These are phyloP conservation scores for Poecilia gillii DNA, from an alignment of 2,797 vertebrate species.

Conservation along the genomic window DNA sequence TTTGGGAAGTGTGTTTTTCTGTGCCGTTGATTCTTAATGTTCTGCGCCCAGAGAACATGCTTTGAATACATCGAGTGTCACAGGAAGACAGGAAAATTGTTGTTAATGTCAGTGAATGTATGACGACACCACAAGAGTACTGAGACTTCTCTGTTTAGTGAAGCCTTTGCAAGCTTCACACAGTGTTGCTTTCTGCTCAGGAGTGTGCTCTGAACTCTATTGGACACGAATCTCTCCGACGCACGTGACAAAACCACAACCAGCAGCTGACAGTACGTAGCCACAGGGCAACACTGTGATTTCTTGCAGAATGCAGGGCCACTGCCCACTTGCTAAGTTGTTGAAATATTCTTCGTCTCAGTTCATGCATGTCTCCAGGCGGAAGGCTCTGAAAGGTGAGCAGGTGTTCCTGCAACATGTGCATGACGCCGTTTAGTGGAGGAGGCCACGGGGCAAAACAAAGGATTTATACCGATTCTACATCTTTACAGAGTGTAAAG, in stretches of 20 bases:
- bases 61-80: not conserved
- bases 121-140: constrained; percentile 23
- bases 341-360: constrained; percentile 14
- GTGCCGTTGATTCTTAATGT: not conserved
- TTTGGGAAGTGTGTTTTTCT: not conserved
- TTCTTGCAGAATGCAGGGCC: constrained; percentile 47
- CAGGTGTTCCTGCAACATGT: constrained; percentile 60
- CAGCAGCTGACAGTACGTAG: constrained; percentile 17
- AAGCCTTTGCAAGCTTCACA: constrained; percentile 34
- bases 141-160: constrained; percentile 41
- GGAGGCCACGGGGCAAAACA: constrained; percentile 36
- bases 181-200: constrained; percentile 38
- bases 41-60: not conserved
- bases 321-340: constrained; percentile 12
- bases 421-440: constrained; percentile 44
- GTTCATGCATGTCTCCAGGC: constrained; percentile 29
- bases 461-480: constrained; percentile 56
- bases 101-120: not conserved
- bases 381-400: constrained; percentile 47
- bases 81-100: not conserved
- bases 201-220: constrained; percentile 41
- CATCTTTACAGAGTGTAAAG: constrained; percentile 50
- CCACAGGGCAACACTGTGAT: constrained; percentile 22
- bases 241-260: constrained; percentile 55
- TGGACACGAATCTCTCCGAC: constrained; percentile 54